A percentile compares a stretch with the other conserved stretches of the same genome.
Evolutionary conservation across 2,888 invertebrate genomes (phyloP).

Genomic region (Augochlorella aurata): DNA sequence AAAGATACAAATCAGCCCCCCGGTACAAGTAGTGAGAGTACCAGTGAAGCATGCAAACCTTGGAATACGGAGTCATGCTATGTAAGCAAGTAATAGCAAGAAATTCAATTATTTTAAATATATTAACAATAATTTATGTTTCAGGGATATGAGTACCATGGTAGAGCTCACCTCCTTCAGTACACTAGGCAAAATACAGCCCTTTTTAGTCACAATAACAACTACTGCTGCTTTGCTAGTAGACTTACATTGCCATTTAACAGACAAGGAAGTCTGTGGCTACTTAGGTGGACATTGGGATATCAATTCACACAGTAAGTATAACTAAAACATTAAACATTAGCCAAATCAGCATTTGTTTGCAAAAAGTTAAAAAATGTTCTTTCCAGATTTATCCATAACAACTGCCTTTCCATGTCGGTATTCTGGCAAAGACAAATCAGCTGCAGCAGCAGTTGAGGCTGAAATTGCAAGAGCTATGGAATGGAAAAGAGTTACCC

Average conservation of each 20-base stretch:
- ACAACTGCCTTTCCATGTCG: constrained; percentile 95
- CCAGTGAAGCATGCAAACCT: constrained; percentile 81
- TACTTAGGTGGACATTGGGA: constrained; percentile 98
- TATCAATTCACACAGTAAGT: constrained; percentile 94
- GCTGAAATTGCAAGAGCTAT: constrained; percentile 92
- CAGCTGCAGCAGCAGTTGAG: constrained; percentile 90
- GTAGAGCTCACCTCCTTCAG: constrained; percentile 95
- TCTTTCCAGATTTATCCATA: constrained; percentile 89
- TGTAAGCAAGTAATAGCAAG: constrained; percentile 68
- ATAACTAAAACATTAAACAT: background rate
- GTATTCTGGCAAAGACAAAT: constrained; percentile 90
- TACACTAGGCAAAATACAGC: constrained; percentile 94
- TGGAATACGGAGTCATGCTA: constrained; percentile 80
- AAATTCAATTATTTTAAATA: background rate
- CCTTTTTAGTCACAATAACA: constrained; percentile 93
- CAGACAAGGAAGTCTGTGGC: constrained; percentile 97
- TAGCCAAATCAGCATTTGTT: background rate
- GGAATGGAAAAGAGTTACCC: constrained; percentile 89
- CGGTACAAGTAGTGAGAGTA: constrained; percentile 75
- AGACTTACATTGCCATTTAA: constrained; percentile 96
- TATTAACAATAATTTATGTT: constrained; percentile 68
- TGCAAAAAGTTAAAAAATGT: background rate
- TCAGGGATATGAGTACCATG: constrained; percentile 93
- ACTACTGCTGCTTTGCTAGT: constrained; percentile 93
- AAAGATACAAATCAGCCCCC: constrained; percentile 53